These are phyloP conservation scores for Varroa destructor DNA, from an alignment of 1,140 invertebrate genomes.

Conservation along the genomic window DNA sequence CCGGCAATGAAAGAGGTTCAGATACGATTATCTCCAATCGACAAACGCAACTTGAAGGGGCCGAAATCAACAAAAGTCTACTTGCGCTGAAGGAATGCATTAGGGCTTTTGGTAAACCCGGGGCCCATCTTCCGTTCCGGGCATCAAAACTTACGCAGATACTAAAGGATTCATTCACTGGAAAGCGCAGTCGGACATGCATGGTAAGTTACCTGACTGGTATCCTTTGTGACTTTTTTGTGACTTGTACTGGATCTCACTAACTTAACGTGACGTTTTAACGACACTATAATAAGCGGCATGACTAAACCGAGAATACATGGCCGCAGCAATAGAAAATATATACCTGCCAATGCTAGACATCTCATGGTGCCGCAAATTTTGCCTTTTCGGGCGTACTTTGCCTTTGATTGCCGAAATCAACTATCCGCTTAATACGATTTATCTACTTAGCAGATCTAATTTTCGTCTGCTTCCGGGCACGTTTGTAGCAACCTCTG, in stretches of 20 bases:
- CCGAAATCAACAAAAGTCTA: constrained; percentile 48
- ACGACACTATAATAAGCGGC: too few relatives aligned
- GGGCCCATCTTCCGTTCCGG: constrained; percentile 46
- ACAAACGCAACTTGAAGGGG: constrained; percentile 46
- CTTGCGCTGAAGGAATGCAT: constrained; percentile 49
- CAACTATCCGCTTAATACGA: too few relatives aligned
- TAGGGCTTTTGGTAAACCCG: constrained; percentile 41
- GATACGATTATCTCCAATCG: constrained; percentile 45
- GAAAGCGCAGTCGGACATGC: constrained; percentile 45
- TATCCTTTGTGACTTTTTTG: neutral
- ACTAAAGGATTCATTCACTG: constrained; percentile 43
- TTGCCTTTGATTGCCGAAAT: too few relatives aligned
- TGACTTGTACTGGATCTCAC: constrained; percentile 25
- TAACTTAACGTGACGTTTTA: too few relatives aligned
- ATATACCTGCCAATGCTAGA: too few relatives aligned
- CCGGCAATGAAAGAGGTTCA: constrained; percentile 46
- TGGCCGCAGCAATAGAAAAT: too few relatives aligned
- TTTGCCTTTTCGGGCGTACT: too few relatives aligned
- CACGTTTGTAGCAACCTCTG: too few relatives aligned
- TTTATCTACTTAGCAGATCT: too few relatives aligned
- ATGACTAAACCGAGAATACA: too few relatives aligned
- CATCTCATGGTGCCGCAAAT: too few relatives aligned
- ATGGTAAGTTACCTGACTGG: constrained; percentile 38
- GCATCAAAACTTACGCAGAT: constrained; percentile 45
- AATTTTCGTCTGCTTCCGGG: too few relatives aligned